phyloP scores from a whole-genome alignment of 2,797 vertebrate species.

The Monodelphis domestica region DNA sequence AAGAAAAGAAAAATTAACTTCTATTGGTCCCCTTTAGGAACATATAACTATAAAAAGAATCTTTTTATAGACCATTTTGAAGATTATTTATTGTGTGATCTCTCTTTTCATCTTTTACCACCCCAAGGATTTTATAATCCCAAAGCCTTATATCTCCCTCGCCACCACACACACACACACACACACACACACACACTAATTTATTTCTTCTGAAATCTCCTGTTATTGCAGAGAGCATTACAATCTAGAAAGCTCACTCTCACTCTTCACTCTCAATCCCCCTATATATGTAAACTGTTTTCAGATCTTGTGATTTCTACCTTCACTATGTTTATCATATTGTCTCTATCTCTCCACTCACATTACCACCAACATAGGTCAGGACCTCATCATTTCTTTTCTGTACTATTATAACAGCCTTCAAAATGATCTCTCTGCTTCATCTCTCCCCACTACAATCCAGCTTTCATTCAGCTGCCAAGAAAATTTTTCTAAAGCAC shows the following conservation, averaged over 20 bases:
- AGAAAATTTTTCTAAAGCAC: not conserved
- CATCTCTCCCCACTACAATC: not conserved
- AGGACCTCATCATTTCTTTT: not conserved
- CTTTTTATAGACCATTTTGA: constrained; percentile 1
- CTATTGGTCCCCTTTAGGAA: not conserved
- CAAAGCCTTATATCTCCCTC: not conserved
- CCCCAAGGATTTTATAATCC: not conserved
- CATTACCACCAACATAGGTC: not conserved
- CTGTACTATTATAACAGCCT: not conserved
- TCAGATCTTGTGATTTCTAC: not conserved
- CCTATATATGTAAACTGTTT: not conserved
- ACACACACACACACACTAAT: not conserved
- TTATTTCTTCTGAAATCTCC: not conserved
- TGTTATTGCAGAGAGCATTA: not conserved
- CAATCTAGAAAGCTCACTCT: not conserved
- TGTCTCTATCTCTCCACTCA: not conserved
- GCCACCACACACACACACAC: not conserved
- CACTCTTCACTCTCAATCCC: not conserved
- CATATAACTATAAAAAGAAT: not conserved
- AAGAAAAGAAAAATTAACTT: constrained; percentile 22
- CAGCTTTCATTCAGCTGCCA: not conserved
- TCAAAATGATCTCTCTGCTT: not conserved
- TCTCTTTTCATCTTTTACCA: not conserved
- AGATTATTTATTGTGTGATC: constrained; percentile 6
- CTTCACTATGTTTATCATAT: not conserved